Conservation (phyloP, 2,797 vertebrate species). For the Carapus acus region DNA sequence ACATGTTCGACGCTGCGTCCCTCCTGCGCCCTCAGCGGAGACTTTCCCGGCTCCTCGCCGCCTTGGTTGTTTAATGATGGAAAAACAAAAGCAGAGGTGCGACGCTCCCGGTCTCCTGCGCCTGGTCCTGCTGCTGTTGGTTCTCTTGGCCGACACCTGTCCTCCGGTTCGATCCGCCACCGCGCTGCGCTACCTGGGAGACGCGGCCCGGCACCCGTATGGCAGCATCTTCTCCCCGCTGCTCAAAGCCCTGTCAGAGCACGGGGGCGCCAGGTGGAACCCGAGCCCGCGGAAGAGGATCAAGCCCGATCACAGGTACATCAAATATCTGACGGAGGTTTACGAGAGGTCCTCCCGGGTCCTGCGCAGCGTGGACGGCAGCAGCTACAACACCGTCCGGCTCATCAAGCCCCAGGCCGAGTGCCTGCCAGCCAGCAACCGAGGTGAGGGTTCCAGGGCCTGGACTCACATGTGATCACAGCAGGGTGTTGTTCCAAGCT, state of each 20-base stretch:
- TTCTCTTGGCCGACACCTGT: slow-evolving; percentile 12
- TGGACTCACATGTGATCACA: too few species aligned
- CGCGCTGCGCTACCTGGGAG: slow-evolving; percentile 29
- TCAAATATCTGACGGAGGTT: slow-evolving; percentile 86
- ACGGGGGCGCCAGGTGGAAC: slow-evolving; percentile 62
- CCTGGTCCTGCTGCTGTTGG: slow-evolving; percentile 14
- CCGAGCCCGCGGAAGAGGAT: slow-evolving; percentile 46
- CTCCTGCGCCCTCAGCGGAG: slow-evolving; percentile 29
- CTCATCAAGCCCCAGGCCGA: slow-evolving; percentile 82
- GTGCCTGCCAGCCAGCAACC: slow-evolving; percentile 55
- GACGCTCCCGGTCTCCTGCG: slow-evolving; percentile 33
- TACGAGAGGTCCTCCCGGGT: slow-evolving; percentile 78
- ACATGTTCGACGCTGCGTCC: slow-evolving; percentile 48
- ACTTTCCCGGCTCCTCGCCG: slow-evolving; percentile 25
- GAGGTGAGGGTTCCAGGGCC: slow-evolving; percentile 63
- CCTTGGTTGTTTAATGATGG: slow-evolving; percentile 52
- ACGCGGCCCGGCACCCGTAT: slow-evolving; percentile 41
- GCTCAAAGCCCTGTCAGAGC: slow-evolving; percentile 77
- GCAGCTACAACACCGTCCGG: slow-evolving; percentile 82
- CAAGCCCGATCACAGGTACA: slow-evolving; percentile 78
- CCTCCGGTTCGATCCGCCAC: too few species aligned
- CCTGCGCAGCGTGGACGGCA: slow-evolving; percentile 73
- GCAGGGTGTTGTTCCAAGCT: too few species aligned
- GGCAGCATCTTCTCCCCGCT: slow-evolving; percentile 75
- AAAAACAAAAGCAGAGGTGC: slow-evolving; percentile 41